Percentiles rank a stretch among this genome's conserved stretches.
Evolutionary conservation across 2,797 vertebrate genomes (phyloP).

Genomic region (Anas bahamensis): DNA sequence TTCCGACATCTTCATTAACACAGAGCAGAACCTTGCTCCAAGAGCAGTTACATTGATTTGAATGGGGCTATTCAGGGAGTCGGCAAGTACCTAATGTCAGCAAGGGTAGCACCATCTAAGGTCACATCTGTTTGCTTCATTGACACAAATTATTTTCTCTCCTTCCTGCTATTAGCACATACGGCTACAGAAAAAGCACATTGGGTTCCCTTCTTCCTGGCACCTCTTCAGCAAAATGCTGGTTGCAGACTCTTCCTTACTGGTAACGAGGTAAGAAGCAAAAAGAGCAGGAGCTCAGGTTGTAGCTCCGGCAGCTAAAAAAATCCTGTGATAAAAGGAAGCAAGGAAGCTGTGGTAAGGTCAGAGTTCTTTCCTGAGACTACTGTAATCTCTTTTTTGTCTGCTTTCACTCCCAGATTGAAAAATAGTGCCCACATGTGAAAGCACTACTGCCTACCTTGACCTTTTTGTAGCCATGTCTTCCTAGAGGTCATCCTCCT

Average conservation of each 20-base stretch:
- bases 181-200: not conserved
- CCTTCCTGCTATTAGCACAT: not conserved
- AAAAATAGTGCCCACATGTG: not conserved
- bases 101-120: conserved; percentile 30
- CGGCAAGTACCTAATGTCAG: conserved; percentile 31
- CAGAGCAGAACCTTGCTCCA: conserved; percentile 16
- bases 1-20: conserved; percentile 51
- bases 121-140: conserved; percentile 29
- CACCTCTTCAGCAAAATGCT: not conserved
- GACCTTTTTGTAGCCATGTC: not conserved
- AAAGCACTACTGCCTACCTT: not conserved
- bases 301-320: not conserved
- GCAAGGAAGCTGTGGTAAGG: not conserved
- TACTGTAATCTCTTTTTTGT: not conserved
- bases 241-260: not conserved
- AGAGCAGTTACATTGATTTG: not conserved
- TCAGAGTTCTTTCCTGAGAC: not conserved
- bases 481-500: not conserved
- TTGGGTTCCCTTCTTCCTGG: not conserved
- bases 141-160: not conserved
- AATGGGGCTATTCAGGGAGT: conserved; percentile 39
- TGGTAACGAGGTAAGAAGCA: not conserved
- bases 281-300: not conserved
- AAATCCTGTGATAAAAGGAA: not conserved
- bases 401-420: not conserved